Percentiles rank a stretch among this genome's conserved stretches.
Conservation (phyloP, 2,888 invertebrate species). For the Podotricha telesiphe region DNA sequence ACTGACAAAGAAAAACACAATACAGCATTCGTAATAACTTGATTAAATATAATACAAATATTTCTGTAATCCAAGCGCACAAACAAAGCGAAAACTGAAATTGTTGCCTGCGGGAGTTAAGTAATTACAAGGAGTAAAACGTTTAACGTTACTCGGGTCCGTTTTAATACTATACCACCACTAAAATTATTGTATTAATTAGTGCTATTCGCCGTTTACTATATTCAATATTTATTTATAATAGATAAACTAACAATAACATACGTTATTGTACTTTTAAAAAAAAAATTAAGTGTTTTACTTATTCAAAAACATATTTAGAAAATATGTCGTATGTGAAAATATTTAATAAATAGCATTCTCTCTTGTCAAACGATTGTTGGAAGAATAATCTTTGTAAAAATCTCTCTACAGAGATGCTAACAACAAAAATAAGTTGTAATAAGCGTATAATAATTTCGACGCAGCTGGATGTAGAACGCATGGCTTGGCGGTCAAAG, state of each 20-base stretch:
- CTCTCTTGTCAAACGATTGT: no score
- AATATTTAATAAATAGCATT: no score
- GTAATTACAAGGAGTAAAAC: slow-evolving; percentile 29
- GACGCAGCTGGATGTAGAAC: no score
- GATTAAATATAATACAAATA: slow-evolving; percentile 2
- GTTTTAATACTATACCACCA: slow-evolving; percentile 14
- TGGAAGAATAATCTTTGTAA: no score
- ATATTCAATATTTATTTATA: not conserved
- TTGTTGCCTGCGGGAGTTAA: slow-evolving; percentile 24
- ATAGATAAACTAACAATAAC: not conserved
- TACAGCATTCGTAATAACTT: not conserved
- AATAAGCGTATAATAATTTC: no score
- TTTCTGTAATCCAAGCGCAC: not conserved
- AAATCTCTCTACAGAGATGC: no score
- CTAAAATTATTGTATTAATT: slow-evolving; percentile 7
- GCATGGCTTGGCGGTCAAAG: no score
- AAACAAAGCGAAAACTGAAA: slow-evolving; percentile 7
- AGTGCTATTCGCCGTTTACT: not conserved
- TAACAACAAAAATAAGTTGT: no score
- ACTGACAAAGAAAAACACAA: not conserved
- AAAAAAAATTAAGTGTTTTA: no score
- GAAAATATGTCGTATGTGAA: no score
- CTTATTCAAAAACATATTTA: no score
- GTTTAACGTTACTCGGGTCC: slow-evolving; percentile 20
- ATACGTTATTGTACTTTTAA: no score